Percentiles rank a stretch among this genome's conserved stretches.
Conservation (phyloP, 2,797 vertebrate genomes). For the Simalia tracyae region DNA sequence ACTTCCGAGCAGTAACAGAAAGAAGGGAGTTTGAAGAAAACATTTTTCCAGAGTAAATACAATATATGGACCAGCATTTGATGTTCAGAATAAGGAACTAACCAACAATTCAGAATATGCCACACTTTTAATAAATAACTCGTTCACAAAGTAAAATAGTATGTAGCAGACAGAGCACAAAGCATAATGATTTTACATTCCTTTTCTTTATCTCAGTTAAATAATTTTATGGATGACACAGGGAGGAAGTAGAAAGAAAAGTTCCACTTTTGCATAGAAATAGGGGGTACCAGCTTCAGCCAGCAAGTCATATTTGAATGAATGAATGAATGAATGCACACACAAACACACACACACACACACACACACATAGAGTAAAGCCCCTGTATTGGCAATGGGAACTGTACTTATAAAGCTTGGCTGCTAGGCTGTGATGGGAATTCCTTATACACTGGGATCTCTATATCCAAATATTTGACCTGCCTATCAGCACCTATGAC, state of each 20-base stretch:
- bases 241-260: neutral
- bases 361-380: neutral
- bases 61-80: neutral
- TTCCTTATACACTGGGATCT: neutral
- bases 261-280: neutral
- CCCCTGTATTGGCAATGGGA: neutral
- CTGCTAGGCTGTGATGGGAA: neutral
- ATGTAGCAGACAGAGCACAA: conserved; percentile 11
- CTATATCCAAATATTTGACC: neutral
- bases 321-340: neutral
- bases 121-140: neutral
- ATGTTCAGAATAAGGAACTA: neutral
- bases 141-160: neutral
- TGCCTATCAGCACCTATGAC: neutral
- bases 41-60: neutral
- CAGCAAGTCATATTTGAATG: too few species aligned
- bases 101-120: neutral
- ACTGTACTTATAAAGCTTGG: neutral
- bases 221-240: neutral
- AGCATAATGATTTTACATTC: neutral
- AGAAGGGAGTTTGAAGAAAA: neutral
- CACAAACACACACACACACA: too few species aligned
- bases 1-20: neutral
- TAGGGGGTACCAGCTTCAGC: neutral
- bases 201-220: neutral